Evolutionary conservation across 2,888 invertebrate genomes (phyloP), one percentile per base, ranked within the genome.

Genomic region (Spodoptera littoralis): DNA sequence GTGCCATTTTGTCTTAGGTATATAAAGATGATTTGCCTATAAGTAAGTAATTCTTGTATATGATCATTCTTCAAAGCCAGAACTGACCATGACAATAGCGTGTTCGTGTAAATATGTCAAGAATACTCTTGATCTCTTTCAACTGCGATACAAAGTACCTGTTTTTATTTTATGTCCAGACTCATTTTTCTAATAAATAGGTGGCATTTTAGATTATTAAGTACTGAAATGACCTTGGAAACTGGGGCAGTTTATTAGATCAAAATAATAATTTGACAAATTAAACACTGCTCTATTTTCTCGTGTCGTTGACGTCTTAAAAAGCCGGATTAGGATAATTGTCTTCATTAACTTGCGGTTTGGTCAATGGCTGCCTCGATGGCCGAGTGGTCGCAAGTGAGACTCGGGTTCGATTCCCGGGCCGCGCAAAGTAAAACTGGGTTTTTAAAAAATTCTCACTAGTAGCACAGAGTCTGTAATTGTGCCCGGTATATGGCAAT

Each of bases 191-290:
- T 54, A 53, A 65, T 63, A 73, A 62, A 63, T 73, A 45, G 45
- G 13, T 49, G 59, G 57, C 57, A 52, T 30, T 58, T 62, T 4
- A 65, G 48, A 62, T 73, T 55, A 73, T 66, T 44, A 77, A 77
- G 51, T 58, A 54, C 61, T 52, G 18, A 22, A 51, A 30, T 53
- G 69, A 77, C 76, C 79, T 78, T 78, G 66, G 56, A 77, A 75
- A 73, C 42, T 70, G 54, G 74, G 63, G 45, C 74, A 44, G 65
- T 66, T 75, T 75, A 73, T 54, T 70, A 70, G 74, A 75, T 62
- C 74, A 70, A 75, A 70, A 64, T 77, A 4, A 6, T 6, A 77
- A 73, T 70, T 61, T 70, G 65, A 70, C 63, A 77, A 52, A 65
- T 65, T 70, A 4, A 44, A 22, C 47, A 58, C 43, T 58, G 50